Percentiles rank a stretch among this genome's conserved stretches.
Evolutionary conservation across 2,113 vertebrate genomes (phyloP).

Genomic region (Brachirus orientalis): DNA sequence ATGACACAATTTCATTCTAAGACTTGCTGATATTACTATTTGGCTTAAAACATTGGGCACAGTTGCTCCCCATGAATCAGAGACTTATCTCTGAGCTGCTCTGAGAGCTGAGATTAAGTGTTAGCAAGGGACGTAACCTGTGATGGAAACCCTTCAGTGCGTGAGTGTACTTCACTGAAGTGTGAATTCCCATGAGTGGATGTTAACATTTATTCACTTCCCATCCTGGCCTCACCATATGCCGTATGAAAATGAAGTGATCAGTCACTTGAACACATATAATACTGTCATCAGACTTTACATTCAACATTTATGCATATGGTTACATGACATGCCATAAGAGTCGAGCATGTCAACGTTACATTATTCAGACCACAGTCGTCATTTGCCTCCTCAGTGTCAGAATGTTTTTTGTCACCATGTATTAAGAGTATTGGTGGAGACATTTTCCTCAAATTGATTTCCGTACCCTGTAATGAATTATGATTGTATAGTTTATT

Average conservation of each 20-base stretch:
- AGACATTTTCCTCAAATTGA: too few relatives aligned
- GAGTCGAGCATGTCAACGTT: too few relatives aligned
- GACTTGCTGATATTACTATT: not conserved
- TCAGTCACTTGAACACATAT: not conserved
- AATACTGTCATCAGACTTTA: too few relatives aligned
- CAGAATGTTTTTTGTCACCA: too few relatives aligned
- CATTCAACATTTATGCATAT: too few relatives aligned
- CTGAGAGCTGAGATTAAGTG: not conserved
- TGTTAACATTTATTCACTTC: slow-evolving; percentile 1
- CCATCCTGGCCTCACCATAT: not conserved
- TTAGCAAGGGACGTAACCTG: not conserved
- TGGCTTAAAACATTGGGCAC: not conserved
- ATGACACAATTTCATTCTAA: not conserved
- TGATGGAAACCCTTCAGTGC: not conserved
- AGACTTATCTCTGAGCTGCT: not conserved
- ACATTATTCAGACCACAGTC: too few relatives aligned
- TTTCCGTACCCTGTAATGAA: too few relatives aligned
- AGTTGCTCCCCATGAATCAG: not conserved
- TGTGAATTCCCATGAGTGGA: slow-evolving; percentile 1
- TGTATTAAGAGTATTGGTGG: too few relatives aligned
- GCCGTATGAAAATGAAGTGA: not conserved
- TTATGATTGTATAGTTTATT: too few relatives aligned
- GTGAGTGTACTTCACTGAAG: not conserved
- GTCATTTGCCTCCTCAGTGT: too few relatives aligned
- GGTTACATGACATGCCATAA: too few relatives aligned